Evolutionary conservation across 1,140 invertebrate species (phyloP), one percentile per base, ranked within the genome.

Genomic region (Heliconius melpomene): DNA sequence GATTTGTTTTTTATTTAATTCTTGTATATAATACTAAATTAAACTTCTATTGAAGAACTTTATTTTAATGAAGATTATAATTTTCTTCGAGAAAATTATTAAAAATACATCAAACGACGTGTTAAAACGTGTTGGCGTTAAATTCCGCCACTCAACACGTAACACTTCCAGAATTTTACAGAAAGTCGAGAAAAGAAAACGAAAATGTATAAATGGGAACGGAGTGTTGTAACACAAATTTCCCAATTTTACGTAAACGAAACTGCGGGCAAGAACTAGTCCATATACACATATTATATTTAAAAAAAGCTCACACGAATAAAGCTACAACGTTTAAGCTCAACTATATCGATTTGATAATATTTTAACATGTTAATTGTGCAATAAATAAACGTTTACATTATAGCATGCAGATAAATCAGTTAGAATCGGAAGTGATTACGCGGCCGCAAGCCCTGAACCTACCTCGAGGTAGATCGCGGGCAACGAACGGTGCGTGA

Each of bases 401-500:
- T 74, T 72, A 77, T 78, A 76, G 76, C 40, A 78, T 79, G 74
- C 36, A 81, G 75, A 83, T 79, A 79, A 83, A 83, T 83, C 82
- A 82, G 79, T 83, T 82, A 77, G 71, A 80, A 84, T 83, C 85
- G 85, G 85, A 86, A 86, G 85, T 84, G 83, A 85, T 85, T 82
- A 85, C 79, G 82, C 79, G 77, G 73, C 80, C 75, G 79, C 57
- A 54, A 74, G 46, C 86, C 85, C 82, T 84, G 86, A 85, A 86
- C 88, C 32, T 36, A 36, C 32, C 32, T 86, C 88, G 88, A 82
- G 89, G 83, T 81, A 83, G 89, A 87, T 90, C 83, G 83, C 77
- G 89, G 89, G 79, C 86, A 89, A 88, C 85, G 88, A 89, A 87
- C 87, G 87, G 83, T 80, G 83, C 83, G 79, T 86, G 83, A 79